A percentile compares a stretch with the other conserved stretches of the same genome.
These are phyloP conservation scores for Odobenus rosmarus DNA, from an alignment of 2,113 vertebrate genomes.

Conservation along the genomic window DNA sequence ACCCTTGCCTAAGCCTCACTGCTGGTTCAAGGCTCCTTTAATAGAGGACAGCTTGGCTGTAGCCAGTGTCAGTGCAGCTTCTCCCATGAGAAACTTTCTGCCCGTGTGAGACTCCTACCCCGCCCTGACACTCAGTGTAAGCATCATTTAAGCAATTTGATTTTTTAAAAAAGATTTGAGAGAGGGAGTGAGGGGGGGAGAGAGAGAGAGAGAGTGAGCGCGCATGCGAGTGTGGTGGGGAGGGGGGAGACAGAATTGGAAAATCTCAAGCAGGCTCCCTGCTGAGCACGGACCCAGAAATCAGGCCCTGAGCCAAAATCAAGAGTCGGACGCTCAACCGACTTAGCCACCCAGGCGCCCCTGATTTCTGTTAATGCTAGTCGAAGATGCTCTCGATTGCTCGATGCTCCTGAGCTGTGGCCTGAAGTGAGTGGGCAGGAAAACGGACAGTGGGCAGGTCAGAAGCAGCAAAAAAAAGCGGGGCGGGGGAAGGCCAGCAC, in stretches of 20 bases:
- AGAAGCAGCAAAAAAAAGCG: neutral
- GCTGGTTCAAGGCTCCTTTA: neutral
- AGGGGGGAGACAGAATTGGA: neutral
- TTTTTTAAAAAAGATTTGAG: neutral
- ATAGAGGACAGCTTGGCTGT: neutral
- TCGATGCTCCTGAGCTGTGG: neutral
- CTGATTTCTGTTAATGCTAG: conserved; percentile 38
- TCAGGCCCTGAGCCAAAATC: neutral
- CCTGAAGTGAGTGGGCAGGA: neutral
- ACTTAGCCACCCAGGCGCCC: neutral
- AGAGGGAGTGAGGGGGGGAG: neutral
- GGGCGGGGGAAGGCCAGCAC: neutral
- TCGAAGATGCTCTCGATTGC: conserved; percentile 19
- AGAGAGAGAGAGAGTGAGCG: neutral
- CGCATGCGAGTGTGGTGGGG: neutral
- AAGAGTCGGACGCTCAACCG: neutral
- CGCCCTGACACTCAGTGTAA: neutral
- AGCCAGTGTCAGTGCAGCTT: neutral
- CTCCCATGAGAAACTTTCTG: neutral
- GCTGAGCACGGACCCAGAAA: neutral
- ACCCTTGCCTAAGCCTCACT: neutral
- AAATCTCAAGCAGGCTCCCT: neutral
- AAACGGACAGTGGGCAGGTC: neutral
- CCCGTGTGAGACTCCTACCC: neutral
- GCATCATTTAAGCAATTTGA: conserved; percentile 8